Evolutionary conservation across 2,797 vertebrate genomes (phyloP), one percentile per base, ranked within the genome.

Genomic region (Bufotes viridis): DNA sequence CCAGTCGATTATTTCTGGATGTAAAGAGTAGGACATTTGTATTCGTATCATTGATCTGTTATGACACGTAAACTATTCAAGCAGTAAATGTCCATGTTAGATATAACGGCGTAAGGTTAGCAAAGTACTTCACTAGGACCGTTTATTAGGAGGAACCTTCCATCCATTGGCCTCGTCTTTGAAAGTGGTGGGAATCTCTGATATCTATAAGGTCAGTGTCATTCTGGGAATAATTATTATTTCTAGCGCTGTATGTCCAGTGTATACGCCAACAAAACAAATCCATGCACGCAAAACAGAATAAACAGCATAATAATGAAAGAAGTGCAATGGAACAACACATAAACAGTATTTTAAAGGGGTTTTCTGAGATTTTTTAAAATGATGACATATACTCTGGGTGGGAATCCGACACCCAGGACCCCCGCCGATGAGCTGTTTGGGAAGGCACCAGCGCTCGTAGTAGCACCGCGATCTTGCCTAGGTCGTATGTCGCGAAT

Each of bases 21-120:
- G 20, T 75, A 75, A 42, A 49, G 14, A 34, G 2, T 49, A 74
- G 13, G 18, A 34, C 7, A 74, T 75, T 75, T 53, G 22, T 75
- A 51, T 75, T 53, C 34, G 22, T 75, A 42, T 51, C n/a, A 75
- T 75, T n/a, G 72, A 75, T n/a, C 72, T 75, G 42, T 75, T 75
- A 75, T 75, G 72, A 53, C 49, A 51, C 72, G 10, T 42, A 42
- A 42, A 18, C 69, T 20, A 72, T 49, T 74, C 7, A 74, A 74
- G 72, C 72, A 74, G 72, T 49, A 74, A 75, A 75, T 75, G 42
- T 75, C 11, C 53, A 22, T 4, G 22, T 49, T 51, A 22, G 20
- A 49, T 20, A 11, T 75, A 75, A n/a, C 51, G 42, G 49, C 34
- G 20, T 42, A 74, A 3, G 2, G 34, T 74, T 15, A 49, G 18